These are phyloP conservation scores for Stichopus horrens DNA, from an alignment of 53 echinoderm and acorn worm genomes.

Conservation along the genomic window DNA sequence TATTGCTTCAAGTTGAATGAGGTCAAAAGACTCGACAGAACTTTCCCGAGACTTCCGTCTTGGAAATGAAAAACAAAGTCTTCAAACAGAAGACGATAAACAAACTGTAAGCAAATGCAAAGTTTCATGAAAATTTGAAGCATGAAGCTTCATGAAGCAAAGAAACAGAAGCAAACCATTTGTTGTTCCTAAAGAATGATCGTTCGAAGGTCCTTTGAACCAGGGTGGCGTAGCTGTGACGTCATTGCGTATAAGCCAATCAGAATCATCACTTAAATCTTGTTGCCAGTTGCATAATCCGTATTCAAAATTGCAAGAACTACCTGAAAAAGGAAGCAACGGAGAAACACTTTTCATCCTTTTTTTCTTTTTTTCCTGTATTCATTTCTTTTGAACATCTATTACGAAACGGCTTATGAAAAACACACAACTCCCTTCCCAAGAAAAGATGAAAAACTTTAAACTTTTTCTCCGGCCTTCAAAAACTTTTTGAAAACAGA, in stretches of 20 bases:
- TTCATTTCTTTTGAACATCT: background rate
- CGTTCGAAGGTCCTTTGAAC: conserved; percentile 8
- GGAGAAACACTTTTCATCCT: background rate
- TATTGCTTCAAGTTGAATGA: too few relatives aligned
- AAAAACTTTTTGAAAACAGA: too few relatives aligned
- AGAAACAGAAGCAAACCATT: background rate
- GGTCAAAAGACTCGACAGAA: too few relatives aligned
- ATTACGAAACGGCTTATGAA: background rate
- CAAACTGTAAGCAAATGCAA: too few relatives aligned
- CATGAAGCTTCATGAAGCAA: too few relatives aligned
- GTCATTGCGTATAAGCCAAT: conserved; percentile 21
- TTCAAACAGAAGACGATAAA: too few relatives aligned
- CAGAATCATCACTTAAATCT: conserved; percentile 11
- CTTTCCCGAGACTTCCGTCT: too few relatives aligned
- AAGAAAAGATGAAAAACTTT: background rate
- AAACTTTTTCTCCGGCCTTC: too few relatives aligned
- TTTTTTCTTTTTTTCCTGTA: background rate
- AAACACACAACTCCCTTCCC: background rate
- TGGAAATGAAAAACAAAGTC: too few relatives aligned
- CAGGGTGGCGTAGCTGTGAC: conserved; percentile 13
- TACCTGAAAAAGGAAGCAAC: background rate
- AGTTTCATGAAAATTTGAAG: too few relatives aligned
- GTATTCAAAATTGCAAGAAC: conserved; percentile 7
- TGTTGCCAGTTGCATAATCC: conserved; percentile 20
- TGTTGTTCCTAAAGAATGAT: conserved; percentile 15